Percentiles rank a stretch among this genome's conserved stretches.
Conservation (phyloP, 1,140 invertebrate genomes). For the Tetramorium parvispinum region DNA sequence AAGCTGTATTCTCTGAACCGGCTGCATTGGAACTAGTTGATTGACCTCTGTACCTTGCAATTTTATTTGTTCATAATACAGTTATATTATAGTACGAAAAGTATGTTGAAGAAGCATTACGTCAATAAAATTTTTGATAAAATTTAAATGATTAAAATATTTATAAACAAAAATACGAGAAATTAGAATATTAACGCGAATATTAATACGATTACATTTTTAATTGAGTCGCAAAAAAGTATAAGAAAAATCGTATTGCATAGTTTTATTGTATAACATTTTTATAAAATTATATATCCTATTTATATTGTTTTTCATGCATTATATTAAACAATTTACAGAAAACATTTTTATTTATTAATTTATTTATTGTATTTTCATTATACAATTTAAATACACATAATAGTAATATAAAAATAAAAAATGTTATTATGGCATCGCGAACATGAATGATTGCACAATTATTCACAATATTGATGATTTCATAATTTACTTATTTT, state of each 20-base stretch:
- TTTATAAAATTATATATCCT: neutral
- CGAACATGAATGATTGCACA: neutral
- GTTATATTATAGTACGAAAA: neutral
- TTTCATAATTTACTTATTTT: conserved; percentile 38
- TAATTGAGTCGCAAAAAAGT: neutral
- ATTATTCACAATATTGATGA: neutral
- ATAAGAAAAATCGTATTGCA: neutral
- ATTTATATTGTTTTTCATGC: neutral
- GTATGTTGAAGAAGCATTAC: neutral
- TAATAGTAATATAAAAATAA: conserved; percentile 10
- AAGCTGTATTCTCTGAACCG: conserved; percentile 66
- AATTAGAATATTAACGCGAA: neutral
- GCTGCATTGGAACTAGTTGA: conserved; percentile 66
- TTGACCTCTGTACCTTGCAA: conserved; percentile 46
- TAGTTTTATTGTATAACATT: neutral
- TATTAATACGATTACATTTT: neutral
- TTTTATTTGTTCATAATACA: conserved; percentile 2
- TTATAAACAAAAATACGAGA: neutral
- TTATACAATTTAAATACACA: neutral
- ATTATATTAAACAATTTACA: neutral
- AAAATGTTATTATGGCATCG: neutral
- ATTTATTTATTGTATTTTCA: neutral
- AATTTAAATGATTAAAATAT: neutral
- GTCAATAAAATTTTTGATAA: neutral
- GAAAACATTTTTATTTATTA: neutral